Conservation (phyloP, 1,140 invertebrate genomes). For the Piezodorus guildinii region DNA sequence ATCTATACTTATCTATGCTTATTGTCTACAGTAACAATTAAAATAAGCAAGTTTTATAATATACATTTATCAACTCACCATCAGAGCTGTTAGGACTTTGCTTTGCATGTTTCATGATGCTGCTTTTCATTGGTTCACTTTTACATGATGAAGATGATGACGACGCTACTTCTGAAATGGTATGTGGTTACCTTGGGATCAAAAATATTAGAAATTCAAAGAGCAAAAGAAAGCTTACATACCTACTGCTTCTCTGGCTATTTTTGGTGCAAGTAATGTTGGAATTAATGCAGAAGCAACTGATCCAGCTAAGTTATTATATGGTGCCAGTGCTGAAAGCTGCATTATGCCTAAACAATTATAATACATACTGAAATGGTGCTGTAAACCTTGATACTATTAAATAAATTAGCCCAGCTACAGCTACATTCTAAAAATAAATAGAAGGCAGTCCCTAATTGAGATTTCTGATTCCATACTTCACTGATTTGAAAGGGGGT, state of each 20-base stretch:
- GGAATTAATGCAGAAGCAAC: conserved; percentile 44
- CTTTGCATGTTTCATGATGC: conserved; percentile 10
- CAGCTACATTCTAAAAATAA: no score
- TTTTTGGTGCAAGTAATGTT: conserved; percentile 41
- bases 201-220: background rate
- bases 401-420: no score
- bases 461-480: no score
- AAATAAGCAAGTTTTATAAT: no score
- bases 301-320: conserved; percentile 43
- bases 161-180: conserved; percentile 4
- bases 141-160: conserved; percentile 10
- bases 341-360: conserved; percentile 41
- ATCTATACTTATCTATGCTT: no score
- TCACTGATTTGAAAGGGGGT: no score
- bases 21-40: no score
- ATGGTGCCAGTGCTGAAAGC: conserved; percentile 43
- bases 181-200: no score
- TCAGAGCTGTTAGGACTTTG: conserved; percentile 20
- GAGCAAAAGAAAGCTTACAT: background rate
- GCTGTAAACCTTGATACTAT: no score
- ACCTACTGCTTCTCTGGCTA: conserved; percentile 25
- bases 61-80: conserved; percentile 11
- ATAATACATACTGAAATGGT: background rate
- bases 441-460: no score
- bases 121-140: conserved; percentile 1